A percentile compares a stretch with the other conserved stretches of the same genome.
Evolutionary conservation across 2,797 vertebrate genomes (phyloP).

Genomic region (Gobio occitaniae): DNA sequence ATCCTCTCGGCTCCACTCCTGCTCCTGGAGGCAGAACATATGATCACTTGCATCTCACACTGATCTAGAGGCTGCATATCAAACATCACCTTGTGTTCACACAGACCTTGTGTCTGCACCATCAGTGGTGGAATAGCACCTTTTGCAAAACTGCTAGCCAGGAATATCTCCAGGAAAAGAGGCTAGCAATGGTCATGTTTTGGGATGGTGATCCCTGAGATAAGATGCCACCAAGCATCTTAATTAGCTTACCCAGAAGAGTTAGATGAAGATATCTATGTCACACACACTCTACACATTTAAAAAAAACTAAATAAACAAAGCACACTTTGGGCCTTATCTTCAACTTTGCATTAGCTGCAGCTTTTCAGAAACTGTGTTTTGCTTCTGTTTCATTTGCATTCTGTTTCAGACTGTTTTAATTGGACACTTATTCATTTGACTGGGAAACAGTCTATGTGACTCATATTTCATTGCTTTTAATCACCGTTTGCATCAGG

Average conservation of each 20-base stretch:
- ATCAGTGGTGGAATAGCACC: neutral
- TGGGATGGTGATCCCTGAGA: neutral
- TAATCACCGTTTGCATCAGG: slow-evolving; percentile 56
- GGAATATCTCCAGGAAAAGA: neutral
- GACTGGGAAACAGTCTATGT: slow-evolving; percentile 25
- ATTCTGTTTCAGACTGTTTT: neutral
- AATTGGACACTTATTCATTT: neutral
- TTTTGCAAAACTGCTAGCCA: neutral
- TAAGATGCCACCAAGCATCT: neutral
- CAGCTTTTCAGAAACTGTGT: neutral
- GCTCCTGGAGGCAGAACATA: slow-evolving; percentile 29
- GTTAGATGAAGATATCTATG: neutral
- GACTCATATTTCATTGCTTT: slow-evolving; percentile 46
- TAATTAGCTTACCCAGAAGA: neutral
- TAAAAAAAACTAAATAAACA: too few relatives aligned
- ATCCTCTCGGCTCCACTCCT: slow-evolving; percentile 19
- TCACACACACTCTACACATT: neutral
- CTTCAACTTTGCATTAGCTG: neutral
- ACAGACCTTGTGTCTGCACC: neutral
- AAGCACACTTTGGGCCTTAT: neutral
- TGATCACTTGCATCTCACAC: slow-evolving; percentile 22
- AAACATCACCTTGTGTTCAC: slow-evolving; percentile 1
- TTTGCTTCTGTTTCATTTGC: neutral
- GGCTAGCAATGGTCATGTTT: neutral
- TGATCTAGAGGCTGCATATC: slow-evolving; percentile 14